Conservation (phyloP, 2,888 invertebrate genomes). For the Drosophila meridionalis region DNA sequence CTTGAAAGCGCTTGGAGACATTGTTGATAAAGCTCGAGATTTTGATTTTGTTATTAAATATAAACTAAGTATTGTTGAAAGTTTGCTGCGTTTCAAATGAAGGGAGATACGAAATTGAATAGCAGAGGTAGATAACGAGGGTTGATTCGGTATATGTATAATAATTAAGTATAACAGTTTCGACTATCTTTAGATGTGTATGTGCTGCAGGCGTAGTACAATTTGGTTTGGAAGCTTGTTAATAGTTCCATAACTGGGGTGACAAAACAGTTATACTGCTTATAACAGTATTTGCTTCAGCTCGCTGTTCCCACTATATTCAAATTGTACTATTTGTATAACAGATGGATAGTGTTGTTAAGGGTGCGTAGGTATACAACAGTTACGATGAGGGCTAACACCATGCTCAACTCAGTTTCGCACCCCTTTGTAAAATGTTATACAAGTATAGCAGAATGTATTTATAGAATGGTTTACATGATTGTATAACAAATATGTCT, state of each 20-base stretch:
- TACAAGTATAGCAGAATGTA: background rate
- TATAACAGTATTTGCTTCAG: background rate
- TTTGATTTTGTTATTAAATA: slow-evolving; percentile 2
- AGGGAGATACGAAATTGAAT: background rate
- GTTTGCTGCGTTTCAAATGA: background rate
- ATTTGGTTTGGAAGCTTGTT: background rate
- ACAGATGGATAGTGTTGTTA: background rate
- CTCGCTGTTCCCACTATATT: background rate
- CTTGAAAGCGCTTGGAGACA: background rate
- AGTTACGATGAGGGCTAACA: background rate
- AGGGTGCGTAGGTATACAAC: background rate
- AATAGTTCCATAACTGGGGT: background rate
- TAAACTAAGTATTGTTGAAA: slow-evolving; percentile 2
- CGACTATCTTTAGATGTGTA: background rate
- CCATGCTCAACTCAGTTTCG: background rate
- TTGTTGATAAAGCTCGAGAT: background rate
- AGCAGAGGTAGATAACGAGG: too few relatives aligned
- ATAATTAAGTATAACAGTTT: background rate
- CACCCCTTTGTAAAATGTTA: background rate
- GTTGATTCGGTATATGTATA: background rate
- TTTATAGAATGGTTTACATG: background rate
- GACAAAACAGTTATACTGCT: background rate
- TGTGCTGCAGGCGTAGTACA: background rate
- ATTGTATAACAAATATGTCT: background rate
- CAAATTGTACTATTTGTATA: background rate